Base-by-base conservation (phyloP, 2,888 invertebrate genomes). In the Eupsilia transversa region DNA sequence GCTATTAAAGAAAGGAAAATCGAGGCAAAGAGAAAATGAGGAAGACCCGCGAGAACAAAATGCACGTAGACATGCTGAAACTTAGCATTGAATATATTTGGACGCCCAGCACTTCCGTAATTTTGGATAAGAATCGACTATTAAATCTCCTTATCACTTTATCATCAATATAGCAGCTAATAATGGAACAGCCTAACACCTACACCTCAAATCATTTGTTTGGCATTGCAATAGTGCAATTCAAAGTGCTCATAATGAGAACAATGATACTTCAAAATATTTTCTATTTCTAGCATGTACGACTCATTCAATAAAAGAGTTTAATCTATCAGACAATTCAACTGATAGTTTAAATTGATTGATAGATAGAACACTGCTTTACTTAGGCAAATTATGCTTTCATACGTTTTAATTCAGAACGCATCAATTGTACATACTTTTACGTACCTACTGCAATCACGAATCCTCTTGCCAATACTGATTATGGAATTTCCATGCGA, bases 211-310 rank as follows among this genome's bases (percentile, higher is more conserved):
- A 57, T 20, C 7, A 57, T 41, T 54, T 54, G 27, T 46, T 27
- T 46, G 46, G 7, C 20, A 9, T 56, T 75, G 57, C 33, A 56
- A 60, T 56, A 56, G 56, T 56, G 70, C 38, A 46, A 79, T 17
- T 27, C 17, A 67, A 49, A 49, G 52, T 59, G 27, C 52, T 67
- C 49, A 59, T 67, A 60, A 68, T 41, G 35, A 60, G 43, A 80
- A 74, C 71, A 72, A 71, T 72, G 57, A 68, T 60, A 43, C 46
- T 41, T 60, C 35, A 56, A 20, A 54, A 17, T 14, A 59, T 72
- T 60, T 70, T 63, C 30, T n/a, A 66, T 35, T 63, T 59, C 43
- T 64, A 63, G 5, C 12, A 38, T 43, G 52, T 30, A 61, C 23
- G 23, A 61, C 17, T 74, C 1, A 54, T 56, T 30, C 20, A 27